Conservation (phyloP, 2,113 vertebrate genomes). For the Lanius ludovicianus region DNA sequence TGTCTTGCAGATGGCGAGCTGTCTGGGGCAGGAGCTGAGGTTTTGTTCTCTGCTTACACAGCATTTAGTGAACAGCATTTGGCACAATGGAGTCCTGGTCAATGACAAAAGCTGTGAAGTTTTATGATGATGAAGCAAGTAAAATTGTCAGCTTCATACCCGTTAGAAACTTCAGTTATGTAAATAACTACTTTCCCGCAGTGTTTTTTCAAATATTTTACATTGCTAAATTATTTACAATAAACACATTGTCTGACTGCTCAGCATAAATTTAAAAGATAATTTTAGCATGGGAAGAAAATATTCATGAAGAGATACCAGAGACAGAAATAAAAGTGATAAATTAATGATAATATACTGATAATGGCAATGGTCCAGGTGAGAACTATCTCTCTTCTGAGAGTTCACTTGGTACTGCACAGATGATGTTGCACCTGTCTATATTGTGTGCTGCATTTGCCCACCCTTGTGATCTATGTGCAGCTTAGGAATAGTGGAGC, state of each 20-base stretch:
- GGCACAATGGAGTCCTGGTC: neutral
- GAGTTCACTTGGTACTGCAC: neutral
- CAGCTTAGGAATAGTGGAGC: neutral
- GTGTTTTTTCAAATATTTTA: conserved; percentile 53
- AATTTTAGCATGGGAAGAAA: conserved; percentile 31
- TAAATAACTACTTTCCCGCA: conserved; percentile 2
- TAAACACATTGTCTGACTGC: neutral
- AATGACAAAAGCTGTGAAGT: neutral
- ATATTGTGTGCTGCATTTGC: neutral
- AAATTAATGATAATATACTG: conserved; percentile 26
- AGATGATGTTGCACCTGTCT: neutral
- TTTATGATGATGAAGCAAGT: conserved; percentile 42
- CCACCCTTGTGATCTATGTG: neutral
- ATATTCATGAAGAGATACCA: conserved; percentile 43
- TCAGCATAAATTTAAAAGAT: conserved; percentile 49
- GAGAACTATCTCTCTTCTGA: neutral
- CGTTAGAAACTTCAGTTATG: neutral
- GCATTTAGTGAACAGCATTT: neutral
- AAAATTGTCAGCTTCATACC: neutral
- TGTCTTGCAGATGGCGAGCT: conserved; percentile 31
- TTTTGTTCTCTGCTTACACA: neutral
- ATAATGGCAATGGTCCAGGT: neutral
- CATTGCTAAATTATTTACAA: neutral
- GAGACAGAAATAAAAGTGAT: conserved; percentile 4
- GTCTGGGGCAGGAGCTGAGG: neutral